phyloP scores from a whole-genome alignment of 2,113 vertebrate species.

The Eulemur macaco region DNA sequence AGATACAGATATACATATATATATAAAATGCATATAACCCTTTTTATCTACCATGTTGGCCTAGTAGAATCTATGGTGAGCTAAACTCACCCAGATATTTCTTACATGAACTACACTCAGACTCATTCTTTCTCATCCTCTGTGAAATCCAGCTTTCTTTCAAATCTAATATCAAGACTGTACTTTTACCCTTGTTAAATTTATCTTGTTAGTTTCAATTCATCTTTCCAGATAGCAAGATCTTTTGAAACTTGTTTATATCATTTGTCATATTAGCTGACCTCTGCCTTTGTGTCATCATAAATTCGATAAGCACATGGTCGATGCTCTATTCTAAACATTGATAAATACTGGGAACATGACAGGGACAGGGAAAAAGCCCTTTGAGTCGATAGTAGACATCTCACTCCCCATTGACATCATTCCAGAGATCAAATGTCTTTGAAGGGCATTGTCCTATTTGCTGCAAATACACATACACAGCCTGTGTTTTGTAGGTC shows the following conservation, averaged over 20 bases:
- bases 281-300: conserved; percentile 14
- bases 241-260: conserved; percentile 42
- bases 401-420: neutral
- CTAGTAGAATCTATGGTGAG: neutral
- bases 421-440: neutral
- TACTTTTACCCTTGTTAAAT: neutral
- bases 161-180: conserved; percentile 2
- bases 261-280: conserved; percentile 36
- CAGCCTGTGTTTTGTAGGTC: neutral
- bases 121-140: neutral
- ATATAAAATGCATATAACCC: neutral
- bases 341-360: conserved; percentile 29
- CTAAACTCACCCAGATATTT: neutral
- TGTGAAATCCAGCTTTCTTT: neutral
- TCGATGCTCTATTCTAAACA: neutral
- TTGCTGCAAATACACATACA: neutral
- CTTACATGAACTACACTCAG: neutral
- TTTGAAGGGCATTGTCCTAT: neutral
- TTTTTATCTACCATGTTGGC: neutral
- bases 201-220: neutral
- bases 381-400: neutral
- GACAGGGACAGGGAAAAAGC: neutral
- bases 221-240: conserved; percentile 1
- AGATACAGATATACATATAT: no score
- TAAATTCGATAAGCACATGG: conserved; percentile 18